These are phyloP conservation scores for Xestoiulus laeticollis DNA, from an alignment of 2,888 invertebrate genomes.

Conservation along the genomic window DNA sequence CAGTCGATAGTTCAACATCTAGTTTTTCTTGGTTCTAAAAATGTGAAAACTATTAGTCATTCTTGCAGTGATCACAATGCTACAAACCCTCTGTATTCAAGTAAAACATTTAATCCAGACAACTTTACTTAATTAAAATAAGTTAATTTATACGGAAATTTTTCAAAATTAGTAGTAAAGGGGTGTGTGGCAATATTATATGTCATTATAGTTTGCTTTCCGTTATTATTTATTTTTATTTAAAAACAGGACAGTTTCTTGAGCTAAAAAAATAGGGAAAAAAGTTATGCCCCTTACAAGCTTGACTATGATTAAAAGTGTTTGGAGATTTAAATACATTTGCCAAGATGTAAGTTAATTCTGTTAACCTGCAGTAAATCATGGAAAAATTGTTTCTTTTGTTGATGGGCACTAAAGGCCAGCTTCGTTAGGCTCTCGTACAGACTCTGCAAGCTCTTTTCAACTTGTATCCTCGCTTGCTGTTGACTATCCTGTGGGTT, in stretches of 20 bases:
- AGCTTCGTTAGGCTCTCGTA: slow-evolving; percentile 48
- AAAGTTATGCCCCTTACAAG: too few relatives aligned
- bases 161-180: too few relatives aligned
- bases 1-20: slow-evolving; percentile 49
- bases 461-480: slow-evolving; percentile 45
- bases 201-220: not conserved
- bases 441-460: slow-evolving; percentile 51
- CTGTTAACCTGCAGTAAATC: slow-evolving; percentile 51
- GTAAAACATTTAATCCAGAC: not conserved
- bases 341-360: too few relatives aligned
- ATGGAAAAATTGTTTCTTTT: slow-evolving; percentile 47
- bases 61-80: not conserved
- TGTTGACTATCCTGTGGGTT: slow-evolving; percentile 41
- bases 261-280: too few relatives aligned
- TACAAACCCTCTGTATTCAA: not conserved
- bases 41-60: not conserved
- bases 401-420: slow-evolving; percentile 42
- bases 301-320: too few relatives aligned
- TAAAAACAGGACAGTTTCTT: too few relatives aligned
- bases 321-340: too few relatives aligned
- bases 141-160: not conserved
- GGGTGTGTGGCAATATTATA: not conserved
- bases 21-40: slow-evolving; percentile 51
- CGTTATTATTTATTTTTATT: too few relatives aligned
- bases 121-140: not conserved